Percentiles rank a stretch among this genome's conserved stretches.
phyloP scores from a whole-genome alignment of 1,140 invertebrate species.

The Wiebesia pumilae region DNA sequence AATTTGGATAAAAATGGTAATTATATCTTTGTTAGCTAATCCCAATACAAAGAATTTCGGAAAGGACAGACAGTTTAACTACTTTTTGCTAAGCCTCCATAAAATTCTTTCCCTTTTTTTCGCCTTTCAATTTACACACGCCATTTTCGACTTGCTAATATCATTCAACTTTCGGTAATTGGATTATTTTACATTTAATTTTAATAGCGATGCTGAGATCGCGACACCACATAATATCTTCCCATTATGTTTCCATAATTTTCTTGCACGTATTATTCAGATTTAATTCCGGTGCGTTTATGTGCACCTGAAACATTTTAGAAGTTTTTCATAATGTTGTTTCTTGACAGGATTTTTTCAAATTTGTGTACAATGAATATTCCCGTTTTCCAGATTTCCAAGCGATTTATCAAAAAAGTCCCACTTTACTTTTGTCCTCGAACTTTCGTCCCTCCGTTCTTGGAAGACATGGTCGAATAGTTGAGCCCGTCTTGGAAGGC shows the following conservation, averaged over 20 bases:
- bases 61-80: constrained; percentile 12
- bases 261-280: too few relatives aligned
- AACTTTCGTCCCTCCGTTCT: neutral
- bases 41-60: neutral
- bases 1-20: constrained; percentile 26
- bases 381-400: neutral
- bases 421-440: neutral
- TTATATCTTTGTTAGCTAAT: constrained; percentile 29
- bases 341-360: neutral
- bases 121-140: neutral
- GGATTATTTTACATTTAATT: neutral
- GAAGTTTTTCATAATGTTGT: neutral
- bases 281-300: neutral
- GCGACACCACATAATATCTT: too few relatives aligned
- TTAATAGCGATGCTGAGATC: neutral
- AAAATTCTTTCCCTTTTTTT: neutral
- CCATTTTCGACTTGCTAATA: neutral
- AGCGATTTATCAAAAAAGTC: neutral
- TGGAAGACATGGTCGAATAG: neutral
- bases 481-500: neutral
- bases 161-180: neutral
- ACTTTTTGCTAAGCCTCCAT: neutral
- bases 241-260: too few relatives aligned
- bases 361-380: neutral
- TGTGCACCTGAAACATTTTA: neutral